Base-by-base conservation (phyloP, 2,888 invertebrate genomes). In the Lordiphosa andalusiaca region DNA sequence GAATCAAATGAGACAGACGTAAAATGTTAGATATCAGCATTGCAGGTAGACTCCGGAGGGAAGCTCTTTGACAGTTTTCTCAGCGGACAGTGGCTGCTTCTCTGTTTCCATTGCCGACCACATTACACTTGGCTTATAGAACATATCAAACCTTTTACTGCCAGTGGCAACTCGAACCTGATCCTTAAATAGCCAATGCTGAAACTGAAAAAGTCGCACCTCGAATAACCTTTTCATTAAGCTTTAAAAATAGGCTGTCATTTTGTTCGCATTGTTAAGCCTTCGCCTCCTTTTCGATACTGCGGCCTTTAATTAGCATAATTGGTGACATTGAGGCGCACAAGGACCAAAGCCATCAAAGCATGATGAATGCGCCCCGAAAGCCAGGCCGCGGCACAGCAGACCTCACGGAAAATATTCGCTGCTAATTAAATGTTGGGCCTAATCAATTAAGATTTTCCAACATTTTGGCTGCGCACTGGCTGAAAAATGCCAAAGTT, bases 301-400 rank as follows among this genome's bases (percentile, higher is more conserved):
- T 21, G 40, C 50, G 40, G 52, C 65, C 66, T 71, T 74, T 83
- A 83, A 81, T 81, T 81, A 81, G 81, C 83, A 80, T 83, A 77
- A 83, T 83, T 83, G 74, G 68, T 71, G 67, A 74, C 71, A 68
- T 53, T 56, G 58, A 62, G 25, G 63, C 47, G 51, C 47, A 40
- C 38, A 6, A 21, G 36, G 49, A 53, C 48, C 59, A 38, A 3
- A 57, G 40, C 51, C 64, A 65, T 53, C 66, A 54, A 65, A 55
- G 54, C 66, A 53, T 50, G 61, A 63, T 69, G 54, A 61, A 64
- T 73, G 53, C 62, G 68, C 54, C 58, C 51, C 53, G 41, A 46
- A 62, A 53, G 62, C 61, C 61, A 53, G 40, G 46, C 57, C 63
- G 50, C 40, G 52, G 25, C 41, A 38, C 12, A 37, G 53, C 33